Percentiles rank a stretch among this genome's conserved stretches.
Conservation (phyloP, 2,888 invertebrate genomes). For the Eulithis testata region DNA sequence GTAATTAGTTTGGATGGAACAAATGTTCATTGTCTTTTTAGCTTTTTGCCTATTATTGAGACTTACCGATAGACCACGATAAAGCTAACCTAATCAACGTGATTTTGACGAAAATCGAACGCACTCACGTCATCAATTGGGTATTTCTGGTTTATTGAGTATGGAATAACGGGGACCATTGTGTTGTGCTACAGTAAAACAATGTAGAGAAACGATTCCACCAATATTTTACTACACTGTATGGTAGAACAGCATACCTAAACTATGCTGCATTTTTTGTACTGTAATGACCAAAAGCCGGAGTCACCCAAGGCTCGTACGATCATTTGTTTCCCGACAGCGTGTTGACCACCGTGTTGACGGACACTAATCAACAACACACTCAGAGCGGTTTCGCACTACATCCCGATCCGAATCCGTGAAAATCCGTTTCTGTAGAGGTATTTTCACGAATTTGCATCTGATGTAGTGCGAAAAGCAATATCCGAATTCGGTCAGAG, state of each 20-base stretch:
- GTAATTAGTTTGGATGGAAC: no score
- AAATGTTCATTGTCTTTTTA: no score
- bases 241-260: constrained; percentile 23
- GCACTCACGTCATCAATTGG: neutral
- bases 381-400: constrained; percentile 26
- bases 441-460: no score
- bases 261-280: constrained; percentile 54
- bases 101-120: constrained; percentile 8
- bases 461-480: no score
- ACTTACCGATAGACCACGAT: no score
- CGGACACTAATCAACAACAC: constrained; percentile 53
- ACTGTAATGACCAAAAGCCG: constrained; percentile 51
- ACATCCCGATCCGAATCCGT: no score
- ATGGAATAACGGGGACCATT: constrained; percentile 11
- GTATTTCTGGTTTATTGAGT: constrained; percentile 17
- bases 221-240: constrained; percentile 4
- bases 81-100: neutral
- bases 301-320: constrained; percentile 36
- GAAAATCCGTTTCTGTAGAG: no score
- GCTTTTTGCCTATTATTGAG: no score
- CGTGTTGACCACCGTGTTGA: constrained; percentile 57
- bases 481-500: no score
- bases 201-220: constrained; percentile 11
- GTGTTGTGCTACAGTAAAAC: constrained; percentile 9
- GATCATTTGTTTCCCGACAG: constrained; percentile 54